Base-by-base conservation (phyloP, 2,888 invertebrate genomes). In the Caenorhabditis panamensis region DNA sequence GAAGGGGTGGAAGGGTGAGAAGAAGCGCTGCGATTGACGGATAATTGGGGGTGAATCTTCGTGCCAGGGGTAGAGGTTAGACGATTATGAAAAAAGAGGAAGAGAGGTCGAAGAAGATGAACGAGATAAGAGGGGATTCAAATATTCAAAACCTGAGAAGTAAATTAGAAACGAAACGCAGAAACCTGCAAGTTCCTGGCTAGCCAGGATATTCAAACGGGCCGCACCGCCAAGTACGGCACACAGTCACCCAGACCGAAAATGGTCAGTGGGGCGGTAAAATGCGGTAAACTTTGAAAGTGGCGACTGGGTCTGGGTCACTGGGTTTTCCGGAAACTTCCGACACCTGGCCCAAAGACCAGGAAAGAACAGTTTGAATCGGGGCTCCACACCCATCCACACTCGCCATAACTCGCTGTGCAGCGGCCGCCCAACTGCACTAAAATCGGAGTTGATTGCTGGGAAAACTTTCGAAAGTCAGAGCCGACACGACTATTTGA, bases 271-370 rank as follows among this genome's bases (percentile, higher is more conserved):
- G 64, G 64, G 72, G 54, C 63, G 63, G 28, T 18, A n/a, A 49
- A 64, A 54, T 73, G 72, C 72, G 72, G 47, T 28, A 73, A 73
- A 64, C 41, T 73, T 73, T 47, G 31, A 69, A 69, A 58, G n/a
- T 36, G n/a, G n/a, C n/a, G n/a, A n/a, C n/a, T 24, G 16, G 28
- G 54, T 6, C 20, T 24, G 16, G 44, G 47, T 37, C 49, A 24
- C 8, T 22, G 41, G 22, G 36, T 8, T 20, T 3, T 37, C 37
- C 13, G 41, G 36, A 37, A 11, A 20, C 22, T 31, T 11, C 18
- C 11, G 31, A 9, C 11, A n/a, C n/a, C n/a, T n/a, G n/a, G n/a
- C n/a, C n/a, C n/a, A n/a, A n/a, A n/a, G 22, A 59, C 9, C 8
- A 24, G 22, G 51, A 20, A 20, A 9, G 49, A 24, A 51, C 13